Conservation (phyloP, 64 coral and sea anemone species). For the Porites australiensis region DNA sequence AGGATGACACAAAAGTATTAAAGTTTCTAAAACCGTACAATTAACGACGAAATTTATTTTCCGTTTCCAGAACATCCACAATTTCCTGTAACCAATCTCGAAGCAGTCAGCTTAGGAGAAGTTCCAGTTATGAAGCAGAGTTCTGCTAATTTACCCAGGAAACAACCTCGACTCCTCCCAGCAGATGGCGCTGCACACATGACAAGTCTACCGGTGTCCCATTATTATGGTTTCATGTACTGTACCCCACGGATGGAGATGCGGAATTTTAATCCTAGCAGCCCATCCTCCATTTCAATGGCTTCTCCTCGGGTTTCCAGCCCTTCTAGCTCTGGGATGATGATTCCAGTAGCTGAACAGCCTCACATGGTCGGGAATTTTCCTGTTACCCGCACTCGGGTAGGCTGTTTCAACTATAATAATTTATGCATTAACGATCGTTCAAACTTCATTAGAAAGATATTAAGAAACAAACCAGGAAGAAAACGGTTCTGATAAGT, state of each 20-base stretch:
- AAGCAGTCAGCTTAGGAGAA: not conserved
- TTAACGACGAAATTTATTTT: not conserved
- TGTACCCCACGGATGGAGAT: not conserved
- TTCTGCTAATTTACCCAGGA: not conserved
- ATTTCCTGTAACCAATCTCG: not conserved
- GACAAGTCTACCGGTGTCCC: not conserved
- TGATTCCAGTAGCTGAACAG: not conserved
- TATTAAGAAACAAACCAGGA: too few species aligned
- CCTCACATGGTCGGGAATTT: not conserved
- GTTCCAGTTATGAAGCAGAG: not conserved
- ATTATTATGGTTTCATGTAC: slow-evolving; percentile 11
- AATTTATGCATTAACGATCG: not conserved
- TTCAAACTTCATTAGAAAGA: too few species aligned
- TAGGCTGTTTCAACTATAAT: not conserved
- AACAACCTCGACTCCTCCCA: not conserved
- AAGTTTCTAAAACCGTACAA: too few species aligned
- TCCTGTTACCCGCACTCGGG: not conserved
- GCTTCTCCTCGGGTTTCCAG: not conserved
- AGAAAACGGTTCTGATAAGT: too few species aligned
- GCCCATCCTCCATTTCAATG: not conserved
- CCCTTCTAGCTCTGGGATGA: not conserved
- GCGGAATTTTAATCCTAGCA: not conserved
- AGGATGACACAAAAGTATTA: too few species aligned
- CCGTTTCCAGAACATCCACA: not conserved
- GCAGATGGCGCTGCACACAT: not conserved